phyloP scores from a whole-genome alignment of 2,113 vertebrate genomes.

The Stegostoma tigrinum region DNA sequence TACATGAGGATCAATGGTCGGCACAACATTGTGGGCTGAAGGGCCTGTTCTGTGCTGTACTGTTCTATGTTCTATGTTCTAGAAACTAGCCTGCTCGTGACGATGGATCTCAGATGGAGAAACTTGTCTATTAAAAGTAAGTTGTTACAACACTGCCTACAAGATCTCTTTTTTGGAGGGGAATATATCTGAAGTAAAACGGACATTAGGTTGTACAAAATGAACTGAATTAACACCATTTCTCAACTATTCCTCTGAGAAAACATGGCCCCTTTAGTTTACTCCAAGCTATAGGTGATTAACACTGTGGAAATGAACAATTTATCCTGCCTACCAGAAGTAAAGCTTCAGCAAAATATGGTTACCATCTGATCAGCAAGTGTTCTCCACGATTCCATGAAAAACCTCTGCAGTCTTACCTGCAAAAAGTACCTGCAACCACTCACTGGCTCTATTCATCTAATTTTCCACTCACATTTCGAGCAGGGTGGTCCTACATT shows the following conservation, averaged over 20 bases:
- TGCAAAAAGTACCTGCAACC: background rate
- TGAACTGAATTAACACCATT: background rate
- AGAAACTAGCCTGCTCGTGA: background rate
- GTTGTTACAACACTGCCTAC: background rate
- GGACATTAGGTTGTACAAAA: background rate
- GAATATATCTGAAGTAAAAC: background rate
- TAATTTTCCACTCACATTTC: background rate
- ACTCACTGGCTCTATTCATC: background rate
- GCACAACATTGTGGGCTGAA: no score
- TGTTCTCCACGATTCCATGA: background rate
- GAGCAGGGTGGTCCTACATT: background rate
- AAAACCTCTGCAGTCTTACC: background rate
- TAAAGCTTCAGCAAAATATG: background rate
- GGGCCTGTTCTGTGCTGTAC: no score
- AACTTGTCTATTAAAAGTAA: background rate
- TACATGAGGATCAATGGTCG: no score
- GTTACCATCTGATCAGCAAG: background rate
- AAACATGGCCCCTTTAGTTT: background rate
- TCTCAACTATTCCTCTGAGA: background rate
- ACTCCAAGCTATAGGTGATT: background rate
- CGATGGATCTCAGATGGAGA: background rate
- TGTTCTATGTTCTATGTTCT: no score
- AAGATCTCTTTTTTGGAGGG: background rate
- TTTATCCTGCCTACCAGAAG: background rate
- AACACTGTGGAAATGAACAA: background rate